These are phyloP conservation scores for Mesorhabditis sp. DNA, from an alignment of 2,888 invertebrate genomes.

Conservation along the genomic window DNA sequence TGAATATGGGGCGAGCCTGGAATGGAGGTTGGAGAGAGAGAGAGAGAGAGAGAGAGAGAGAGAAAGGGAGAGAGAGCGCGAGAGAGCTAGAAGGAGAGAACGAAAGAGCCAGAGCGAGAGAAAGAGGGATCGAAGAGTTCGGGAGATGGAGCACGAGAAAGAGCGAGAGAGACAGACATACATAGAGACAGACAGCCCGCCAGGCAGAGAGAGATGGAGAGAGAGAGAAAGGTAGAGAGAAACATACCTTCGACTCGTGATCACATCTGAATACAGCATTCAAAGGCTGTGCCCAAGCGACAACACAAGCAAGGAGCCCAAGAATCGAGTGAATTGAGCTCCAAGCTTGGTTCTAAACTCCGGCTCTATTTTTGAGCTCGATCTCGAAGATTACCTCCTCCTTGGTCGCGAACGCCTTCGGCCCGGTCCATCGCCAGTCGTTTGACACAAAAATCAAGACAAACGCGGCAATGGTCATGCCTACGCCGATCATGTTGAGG, in stretches of 20 bases:
- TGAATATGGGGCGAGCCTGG: slow-evolving; percentile 30
- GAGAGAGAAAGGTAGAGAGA: too few species aligned
- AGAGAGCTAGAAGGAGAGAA: too few species aligned
- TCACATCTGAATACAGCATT: slow-evolving; percentile 34
- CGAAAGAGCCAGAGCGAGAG: too few species aligned
- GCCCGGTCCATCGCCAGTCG: slow-evolving; percentile 39
- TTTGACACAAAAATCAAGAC: slow-evolving; percentile 35
- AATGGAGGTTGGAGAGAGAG: neutral
- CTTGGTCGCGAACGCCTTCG: slow-evolving; percentile 14
- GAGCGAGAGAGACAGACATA: too few species aligned
- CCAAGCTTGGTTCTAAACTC: slow-evolving; percentile 31
- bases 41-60: too few species aligned
- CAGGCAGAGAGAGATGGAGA: too few species aligned
- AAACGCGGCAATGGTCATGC: slow-evolving; percentile 29
- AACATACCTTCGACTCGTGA: slow-evolving; percentile 16
- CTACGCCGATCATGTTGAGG: slow-evolving; percentile 35
- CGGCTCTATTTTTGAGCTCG: neutral
- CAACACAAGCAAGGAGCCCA: slow-evolving; percentile 35
- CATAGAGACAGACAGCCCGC: too few species aligned
- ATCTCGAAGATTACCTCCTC: neutral
- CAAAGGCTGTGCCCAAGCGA: slow-evolving; percentile 42
- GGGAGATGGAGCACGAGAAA: too few species aligned
- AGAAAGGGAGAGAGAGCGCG: too few species aligned
- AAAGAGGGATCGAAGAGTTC: too few species aligned
- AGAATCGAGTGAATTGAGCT: slow-evolving; percentile 33